phyloP scores from a whole-genome alignment of 2,888 invertebrate species.

The Clunio marinus region DNA sequence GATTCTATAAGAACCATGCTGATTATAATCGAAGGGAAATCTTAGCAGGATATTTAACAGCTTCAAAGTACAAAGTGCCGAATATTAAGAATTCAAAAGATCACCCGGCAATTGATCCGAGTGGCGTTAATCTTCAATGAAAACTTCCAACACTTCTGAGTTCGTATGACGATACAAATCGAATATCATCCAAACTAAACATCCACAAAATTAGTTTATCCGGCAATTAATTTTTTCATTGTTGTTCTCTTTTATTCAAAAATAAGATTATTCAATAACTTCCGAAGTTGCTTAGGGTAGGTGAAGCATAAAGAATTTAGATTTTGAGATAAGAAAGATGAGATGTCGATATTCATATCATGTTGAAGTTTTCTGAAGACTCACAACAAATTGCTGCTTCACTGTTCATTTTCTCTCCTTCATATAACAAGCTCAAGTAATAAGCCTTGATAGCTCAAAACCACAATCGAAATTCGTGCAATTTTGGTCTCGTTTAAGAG shows the following conservation, averaged over 20 bases:
- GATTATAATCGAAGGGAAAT: neutral
- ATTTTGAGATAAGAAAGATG: neutral
- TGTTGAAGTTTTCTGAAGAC: neutral
- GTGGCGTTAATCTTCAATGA: neutral
- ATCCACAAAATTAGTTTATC: slow-evolving; percentile 6
- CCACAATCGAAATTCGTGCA: neutral
- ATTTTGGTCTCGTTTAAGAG: neutral
- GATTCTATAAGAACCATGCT: no score
- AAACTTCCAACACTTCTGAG: neutral
- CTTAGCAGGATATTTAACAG: neutral
- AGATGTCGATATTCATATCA: neutral
- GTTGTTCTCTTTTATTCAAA: no score
- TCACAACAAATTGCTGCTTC: no score
- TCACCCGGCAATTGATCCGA: neutral
- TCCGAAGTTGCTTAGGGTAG: neutral
- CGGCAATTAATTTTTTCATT: neutral
- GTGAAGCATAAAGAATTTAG: no score
- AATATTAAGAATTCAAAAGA: no score
- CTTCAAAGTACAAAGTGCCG: neutral
- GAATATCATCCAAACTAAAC: neutral
- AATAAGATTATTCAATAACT: neutral
- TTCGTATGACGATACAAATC: neutral
- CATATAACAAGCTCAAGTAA: no score
- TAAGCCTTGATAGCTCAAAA: no score
- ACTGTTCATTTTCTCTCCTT: neutral